Conservation (phyloP, 2,888 invertebrate species). For the Beris morrisii region DNA sequence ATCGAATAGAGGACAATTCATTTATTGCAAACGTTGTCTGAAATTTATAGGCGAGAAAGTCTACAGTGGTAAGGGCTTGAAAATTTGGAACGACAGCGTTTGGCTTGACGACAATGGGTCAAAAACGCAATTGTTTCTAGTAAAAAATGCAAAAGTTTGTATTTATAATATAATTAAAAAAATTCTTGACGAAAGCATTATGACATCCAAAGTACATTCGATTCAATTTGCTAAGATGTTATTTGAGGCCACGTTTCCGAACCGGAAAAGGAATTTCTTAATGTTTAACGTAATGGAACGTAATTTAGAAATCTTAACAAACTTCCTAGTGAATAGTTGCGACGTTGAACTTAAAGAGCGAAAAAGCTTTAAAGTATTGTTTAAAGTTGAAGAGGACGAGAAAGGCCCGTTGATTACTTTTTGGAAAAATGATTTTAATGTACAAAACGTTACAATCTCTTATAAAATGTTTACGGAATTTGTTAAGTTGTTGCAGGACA, state of each 20-base stretch:
- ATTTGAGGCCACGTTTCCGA: slow-evolving; percentile 32
- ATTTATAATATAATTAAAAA: slow-evolving; percentile 20
- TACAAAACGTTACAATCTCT: slow-evolving; percentile 31
- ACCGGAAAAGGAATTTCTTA: slow-evolving; percentile 27
- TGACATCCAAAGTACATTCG: slow-evolving; percentile 13
- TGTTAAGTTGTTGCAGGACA: slow-evolving; percentile 17
- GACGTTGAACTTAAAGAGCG: not conserved
- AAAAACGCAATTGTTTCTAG: slow-evolving; percentile 1
- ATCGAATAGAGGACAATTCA: slow-evolving; percentile 26
- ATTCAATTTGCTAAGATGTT: slow-evolving; percentile 34
- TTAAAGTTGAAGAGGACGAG: slow-evolving; percentile 28
- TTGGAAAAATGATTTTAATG: slow-evolving; percentile 34
- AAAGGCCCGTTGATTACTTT: slow-evolving; percentile 29
- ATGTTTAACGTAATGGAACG: slow-evolving; percentile 32
- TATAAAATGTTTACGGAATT: slow-evolving; percentile 31
- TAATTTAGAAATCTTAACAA: slow-evolving; percentile 31
- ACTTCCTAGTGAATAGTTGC: slow-evolving; percentile 2
- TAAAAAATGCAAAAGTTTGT: not conserved
- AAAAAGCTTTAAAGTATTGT: slow-evolving; percentile 31
- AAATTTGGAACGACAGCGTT: slow-evolving; percentile 34
- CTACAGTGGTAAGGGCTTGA: slow-evolving; percentile 21
- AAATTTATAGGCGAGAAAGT: slow-evolving; percentile 35
- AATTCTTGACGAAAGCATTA: slow-evolving; percentile 14
- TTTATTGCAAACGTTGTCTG: slow-evolving; percentile 39
- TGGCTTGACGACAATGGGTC: slow-evolving; percentile 4